phyloP scores from a whole-genome alignment of 2,113 vertebrate species.

The Python bivittatus region DNA sequence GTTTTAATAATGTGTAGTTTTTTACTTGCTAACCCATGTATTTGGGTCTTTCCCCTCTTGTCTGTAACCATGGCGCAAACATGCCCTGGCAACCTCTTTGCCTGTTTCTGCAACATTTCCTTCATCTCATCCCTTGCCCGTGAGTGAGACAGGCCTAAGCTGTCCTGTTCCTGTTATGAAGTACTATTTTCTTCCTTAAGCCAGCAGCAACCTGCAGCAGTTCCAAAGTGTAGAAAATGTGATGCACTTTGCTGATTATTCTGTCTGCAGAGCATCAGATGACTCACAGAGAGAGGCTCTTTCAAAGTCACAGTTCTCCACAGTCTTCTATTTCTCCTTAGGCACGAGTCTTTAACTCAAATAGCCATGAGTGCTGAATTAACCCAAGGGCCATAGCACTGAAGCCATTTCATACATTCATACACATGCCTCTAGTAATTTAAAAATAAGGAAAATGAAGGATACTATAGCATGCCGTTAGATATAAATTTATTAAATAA shows the following conservation, averaged over 20 bases:
- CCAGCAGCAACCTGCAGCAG: not conserved
- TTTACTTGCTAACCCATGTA: not conserved
- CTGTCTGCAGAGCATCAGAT: not conserved
- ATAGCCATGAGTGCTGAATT: not conserved
- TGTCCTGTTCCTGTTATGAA: not conserved
- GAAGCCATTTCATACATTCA: not conserved
- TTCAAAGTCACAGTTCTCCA: not conserved
- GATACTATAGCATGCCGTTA: not conserved
- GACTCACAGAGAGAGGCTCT: not conserved
- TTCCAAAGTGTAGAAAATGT: not conserved
- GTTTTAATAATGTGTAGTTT: not conserved
- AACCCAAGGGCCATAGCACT: not conserved
- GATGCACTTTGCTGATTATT: not conserved
- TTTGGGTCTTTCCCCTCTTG: not conserved
- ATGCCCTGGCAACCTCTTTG: not conserved
- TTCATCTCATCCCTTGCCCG: not conserved
- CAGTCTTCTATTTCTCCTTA: not conserved
- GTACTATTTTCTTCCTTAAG: not conserved
- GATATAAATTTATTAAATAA: not conserved
- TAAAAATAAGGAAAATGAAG: not conserved
- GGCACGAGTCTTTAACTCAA: not conserved
- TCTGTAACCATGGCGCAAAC: not conserved
- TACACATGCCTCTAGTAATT: not conserved
- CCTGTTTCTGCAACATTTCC: not conserved
- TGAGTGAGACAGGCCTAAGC: too few species aligned